A percentile compares a stretch with the other conserved stretches of the same genome.
Conservation (phyloP, 2,888 invertebrate genomes). For the Uloborus plumipes region DNA sequence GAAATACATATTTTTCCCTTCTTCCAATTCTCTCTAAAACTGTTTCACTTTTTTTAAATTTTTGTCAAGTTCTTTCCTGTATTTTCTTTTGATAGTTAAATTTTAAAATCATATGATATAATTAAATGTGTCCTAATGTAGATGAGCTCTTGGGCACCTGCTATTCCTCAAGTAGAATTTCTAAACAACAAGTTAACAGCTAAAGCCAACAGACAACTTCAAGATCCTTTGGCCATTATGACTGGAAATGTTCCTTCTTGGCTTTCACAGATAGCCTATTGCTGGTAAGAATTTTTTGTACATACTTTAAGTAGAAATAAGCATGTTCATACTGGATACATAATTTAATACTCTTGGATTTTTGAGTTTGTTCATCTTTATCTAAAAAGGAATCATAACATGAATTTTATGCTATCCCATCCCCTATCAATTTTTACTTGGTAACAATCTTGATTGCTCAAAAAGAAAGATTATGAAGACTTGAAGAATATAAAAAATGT, state of each 20-base stretch:
- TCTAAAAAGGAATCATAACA: neutral
- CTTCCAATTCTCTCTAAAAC: no score
- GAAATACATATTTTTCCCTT: no score
- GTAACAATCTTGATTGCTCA: no score
- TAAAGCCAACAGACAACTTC: conserved; percentile 96
- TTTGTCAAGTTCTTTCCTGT: neutral
- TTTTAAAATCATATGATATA: neutral
- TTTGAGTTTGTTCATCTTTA: neutral
- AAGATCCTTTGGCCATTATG: conserved; percentile 98
- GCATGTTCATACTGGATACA: neutral
- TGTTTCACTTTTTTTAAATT: no score
- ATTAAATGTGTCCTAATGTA: conserved; percentile 13
- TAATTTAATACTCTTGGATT: neutral
- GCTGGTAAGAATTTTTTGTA: conserved; percentile 75
- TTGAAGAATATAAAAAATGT: no score
- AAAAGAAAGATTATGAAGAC: no score
- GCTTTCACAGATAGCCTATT: conserved; percentile 89
- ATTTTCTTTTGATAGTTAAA: neutral
- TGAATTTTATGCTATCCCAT: neutral
- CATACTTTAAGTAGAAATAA: no score
- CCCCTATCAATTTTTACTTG: no score
- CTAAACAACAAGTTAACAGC: conserved; percentile 94
- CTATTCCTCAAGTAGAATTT: conserved; percentile 77
- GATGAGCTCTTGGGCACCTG: conserved; percentile 67
- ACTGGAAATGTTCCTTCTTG: conserved; percentile 96